Conservation (phyloP, 1,140 invertebrate species). For the Panagrolaimus sp. region DNA sequence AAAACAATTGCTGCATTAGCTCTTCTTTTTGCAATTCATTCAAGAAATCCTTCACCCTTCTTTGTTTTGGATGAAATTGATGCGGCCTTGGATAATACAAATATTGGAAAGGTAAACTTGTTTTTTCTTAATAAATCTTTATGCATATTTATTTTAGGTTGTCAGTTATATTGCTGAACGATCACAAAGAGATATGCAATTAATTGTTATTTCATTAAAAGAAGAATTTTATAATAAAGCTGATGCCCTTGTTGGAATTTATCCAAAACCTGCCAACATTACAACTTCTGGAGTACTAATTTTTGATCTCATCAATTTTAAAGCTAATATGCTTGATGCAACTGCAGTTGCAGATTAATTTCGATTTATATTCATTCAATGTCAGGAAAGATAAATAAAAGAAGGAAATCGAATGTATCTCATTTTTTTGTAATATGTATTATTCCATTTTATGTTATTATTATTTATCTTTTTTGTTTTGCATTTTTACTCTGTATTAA, state of each 20-base stretch:
- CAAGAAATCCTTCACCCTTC: conserved; percentile 95
- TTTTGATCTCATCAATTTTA: conserved; percentile 29
- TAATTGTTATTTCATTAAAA: conserved; percentile 97
- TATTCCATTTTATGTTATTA: no score
- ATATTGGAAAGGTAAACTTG: conserved; percentile 94
- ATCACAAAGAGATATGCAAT: conserved; percentile 70
- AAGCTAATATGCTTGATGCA: neutral
- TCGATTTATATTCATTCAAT: neutral
- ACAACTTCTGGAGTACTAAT: conserved; percentile 38
- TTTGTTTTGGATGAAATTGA: conserved; percentile 99
- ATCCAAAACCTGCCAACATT: conserved; percentile 68
- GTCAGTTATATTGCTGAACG: conserved; percentile 65
- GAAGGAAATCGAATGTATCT: no score
- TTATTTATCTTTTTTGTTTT: no score
- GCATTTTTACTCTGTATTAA: no score
- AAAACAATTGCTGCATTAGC: conserved; percentile 96
- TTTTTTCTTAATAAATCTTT: conserved; percentile 22
- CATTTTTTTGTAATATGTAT: no score
- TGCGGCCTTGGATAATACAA: conserved; percentile 95
- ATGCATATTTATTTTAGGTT: conserved; percentile 59
- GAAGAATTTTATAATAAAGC: conserved; percentile 99
- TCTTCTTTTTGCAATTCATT: conserved; percentile 89
- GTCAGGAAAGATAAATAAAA: no score
- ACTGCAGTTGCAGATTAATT: neutral
- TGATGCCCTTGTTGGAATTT: conserved; percentile 92